These are phyloP conservation scores for Aleadryas rufinucha DNA, from an alignment of 2,113 vertebrate species.

Conservation along the genomic window DNA sequence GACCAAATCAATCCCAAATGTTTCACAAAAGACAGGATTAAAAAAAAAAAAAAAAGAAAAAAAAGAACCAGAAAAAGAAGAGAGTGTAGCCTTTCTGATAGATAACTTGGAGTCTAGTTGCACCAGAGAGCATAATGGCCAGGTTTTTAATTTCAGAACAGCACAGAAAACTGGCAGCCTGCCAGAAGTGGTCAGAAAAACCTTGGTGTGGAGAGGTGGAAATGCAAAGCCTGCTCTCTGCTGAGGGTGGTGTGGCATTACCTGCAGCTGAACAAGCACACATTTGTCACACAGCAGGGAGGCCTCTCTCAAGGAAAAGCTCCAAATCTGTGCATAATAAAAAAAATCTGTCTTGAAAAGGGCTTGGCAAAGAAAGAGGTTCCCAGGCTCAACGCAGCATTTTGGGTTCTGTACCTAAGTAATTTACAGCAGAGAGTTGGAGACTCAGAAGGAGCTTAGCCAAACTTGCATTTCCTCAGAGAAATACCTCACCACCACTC, in stretches of 20 bases:
- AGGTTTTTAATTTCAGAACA: neutral
- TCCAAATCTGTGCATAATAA: neutral
- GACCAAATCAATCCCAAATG: neutral
- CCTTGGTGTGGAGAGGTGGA: neutral
- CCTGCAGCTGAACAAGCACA: neutral
- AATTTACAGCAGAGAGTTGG: neutral
- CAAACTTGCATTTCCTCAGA: neutral
- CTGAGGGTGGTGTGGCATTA: neutral
- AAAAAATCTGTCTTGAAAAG: neutral
- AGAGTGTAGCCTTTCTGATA: neutral
- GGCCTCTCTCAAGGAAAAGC: neutral
- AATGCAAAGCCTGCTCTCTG: neutral
- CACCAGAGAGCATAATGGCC: neutral
- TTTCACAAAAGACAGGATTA: neutral
- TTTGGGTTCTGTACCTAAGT: neutral
- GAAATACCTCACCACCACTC: neutral
- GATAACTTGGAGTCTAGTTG: neutral
- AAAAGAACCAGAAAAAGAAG: fast-evolving
- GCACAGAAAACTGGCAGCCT: neutral
- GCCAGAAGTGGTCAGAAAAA: neutral
- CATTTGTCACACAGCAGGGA: neutral
- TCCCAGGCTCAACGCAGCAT: neutral
- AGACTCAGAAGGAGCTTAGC: neutral
- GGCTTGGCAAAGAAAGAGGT: neutral
- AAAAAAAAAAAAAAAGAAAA: too few species aligned